Evolutionary conservation across 2,113 vertebrate genomes (phyloP).

Genomic region (Pterophyllum scalare): DNA sequence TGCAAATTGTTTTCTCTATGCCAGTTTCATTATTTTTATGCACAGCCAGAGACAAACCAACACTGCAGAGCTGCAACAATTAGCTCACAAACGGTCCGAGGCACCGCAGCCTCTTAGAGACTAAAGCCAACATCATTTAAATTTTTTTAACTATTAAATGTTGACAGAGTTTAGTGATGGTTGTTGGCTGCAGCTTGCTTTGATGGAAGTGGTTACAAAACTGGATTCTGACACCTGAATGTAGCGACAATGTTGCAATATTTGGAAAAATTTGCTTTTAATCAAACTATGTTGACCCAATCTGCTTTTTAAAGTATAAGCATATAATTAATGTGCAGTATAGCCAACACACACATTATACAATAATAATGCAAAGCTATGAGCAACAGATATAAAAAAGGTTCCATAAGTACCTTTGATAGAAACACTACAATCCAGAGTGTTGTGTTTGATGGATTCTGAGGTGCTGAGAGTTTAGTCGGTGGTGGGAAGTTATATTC

Average conservation of each 20-base stretch:
- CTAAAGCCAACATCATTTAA: background rate
- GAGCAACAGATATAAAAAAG: background rate
- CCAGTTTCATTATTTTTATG: no score
- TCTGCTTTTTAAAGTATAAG: background rate
- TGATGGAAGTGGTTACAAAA: background rate
- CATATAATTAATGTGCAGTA: background rate
- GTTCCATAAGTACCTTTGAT: background rate
- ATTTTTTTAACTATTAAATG: no score
- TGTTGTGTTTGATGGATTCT: conserved; percentile 23
- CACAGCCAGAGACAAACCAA: no score
- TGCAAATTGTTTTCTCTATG: background rate
- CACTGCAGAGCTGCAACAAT: no score
- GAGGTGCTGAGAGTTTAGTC: background rate
- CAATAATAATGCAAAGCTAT: background rate
- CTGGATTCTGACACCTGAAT: background rate
- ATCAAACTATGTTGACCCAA: no score
- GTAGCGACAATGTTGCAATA: background rate
- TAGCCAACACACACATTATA: background rate
- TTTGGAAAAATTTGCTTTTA: no score
- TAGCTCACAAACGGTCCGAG: background rate
- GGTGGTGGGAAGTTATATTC: conserved; percentile 18
- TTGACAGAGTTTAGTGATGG: no score
- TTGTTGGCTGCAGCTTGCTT: background rate
- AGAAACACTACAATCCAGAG: background rate
- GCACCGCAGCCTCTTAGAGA: background rate